These are phyloP conservation scores for Poicephalus meyeri DNA, from an alignment of 2,113 vertebrate species.

Conservation along the genomic window DNA sequence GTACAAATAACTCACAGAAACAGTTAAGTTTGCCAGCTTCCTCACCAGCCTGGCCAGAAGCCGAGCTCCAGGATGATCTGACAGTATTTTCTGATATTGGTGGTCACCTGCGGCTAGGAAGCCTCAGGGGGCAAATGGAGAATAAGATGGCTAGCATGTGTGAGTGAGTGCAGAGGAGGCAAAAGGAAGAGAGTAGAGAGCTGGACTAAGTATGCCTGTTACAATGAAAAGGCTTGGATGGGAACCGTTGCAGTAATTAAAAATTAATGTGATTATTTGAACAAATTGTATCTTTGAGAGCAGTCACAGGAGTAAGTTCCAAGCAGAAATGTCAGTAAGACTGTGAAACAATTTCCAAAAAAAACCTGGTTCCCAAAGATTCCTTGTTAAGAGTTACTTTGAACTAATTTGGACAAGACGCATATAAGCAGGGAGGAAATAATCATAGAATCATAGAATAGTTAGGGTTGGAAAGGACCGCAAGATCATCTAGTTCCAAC, in stretches of 20 bases:
- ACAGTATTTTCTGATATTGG: not conserved
- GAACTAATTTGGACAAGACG: not conserved
- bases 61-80: not conserved
- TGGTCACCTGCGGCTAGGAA: not conserved
- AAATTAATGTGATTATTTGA: conserved; percentile 25
- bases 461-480: too few species aligned
- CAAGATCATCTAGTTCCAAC: too few species aligned
- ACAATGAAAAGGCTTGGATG: not conserved
- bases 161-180: not conserved
- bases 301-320: not conserved
- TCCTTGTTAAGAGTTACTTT: not conserved
- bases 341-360: not conserved
- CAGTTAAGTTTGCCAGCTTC: not conserved
- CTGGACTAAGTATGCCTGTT: not conserved
- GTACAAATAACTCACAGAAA: not conserved
- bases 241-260: not conserved
- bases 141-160: not conserved
- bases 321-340: not conserved
- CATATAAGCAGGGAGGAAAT: not conserved
- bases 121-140: not conserved
- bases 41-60: not conserved
- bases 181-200: not conserved
- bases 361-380: not conserved
- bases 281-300: not conserved
- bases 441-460: too few species aligned